Base-by-base conservation (phyloP, 2,888 invertebrate species). In the Ormyrus rosae region DNA sequence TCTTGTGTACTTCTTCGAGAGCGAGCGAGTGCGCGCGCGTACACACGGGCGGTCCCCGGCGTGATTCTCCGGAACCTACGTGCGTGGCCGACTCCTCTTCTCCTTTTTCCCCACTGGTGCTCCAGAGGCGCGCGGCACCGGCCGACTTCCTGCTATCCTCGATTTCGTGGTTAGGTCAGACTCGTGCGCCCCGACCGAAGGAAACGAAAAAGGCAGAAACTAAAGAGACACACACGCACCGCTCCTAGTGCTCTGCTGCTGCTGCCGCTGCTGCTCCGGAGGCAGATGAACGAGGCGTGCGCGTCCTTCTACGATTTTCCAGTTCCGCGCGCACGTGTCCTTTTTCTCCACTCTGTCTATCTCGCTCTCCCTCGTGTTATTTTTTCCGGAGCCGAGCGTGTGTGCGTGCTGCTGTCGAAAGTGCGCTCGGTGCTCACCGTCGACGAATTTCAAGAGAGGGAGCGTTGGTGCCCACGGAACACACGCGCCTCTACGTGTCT, bases 241-340 rank as follows among this genome's bases (percentile, higher is more conserved):
- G 34, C 34, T 34, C 34, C 34, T 34, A 34, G 34, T 34, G 34
- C 34, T 34, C 34, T 34, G 34, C 34, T 34, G 34, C 55, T 19
- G 58, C 10, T 19, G 10, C 61, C 8, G 65, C 56, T 50, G 55
- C 46, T 65, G 19, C 48, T 55, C 10, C 53, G 7, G 8, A 46
- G 10, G 1, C 45, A 61, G 55, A 34, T 34, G 34, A 34, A 34
- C 34, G 34, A 76, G 61, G n/a, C 58, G 63, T 70, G 73, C 79
- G 79, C 73, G 73, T 79, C 69, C 73, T 64, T 69, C 63, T 58
- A 68, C 75, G 70, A 70, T 75, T 80, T 80, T 76, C 75, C 67
- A 75, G 75, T 71, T 71, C 55, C 55, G 50, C 76, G 76, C 80
- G 80, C 80, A 80, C 80, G 80, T 80, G 80, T 76, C 72, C 72